Evolutionary conservation across 92 coral and sea anemone species (phyloP).

Genomic region (Meandrina meandrites): DNA sequence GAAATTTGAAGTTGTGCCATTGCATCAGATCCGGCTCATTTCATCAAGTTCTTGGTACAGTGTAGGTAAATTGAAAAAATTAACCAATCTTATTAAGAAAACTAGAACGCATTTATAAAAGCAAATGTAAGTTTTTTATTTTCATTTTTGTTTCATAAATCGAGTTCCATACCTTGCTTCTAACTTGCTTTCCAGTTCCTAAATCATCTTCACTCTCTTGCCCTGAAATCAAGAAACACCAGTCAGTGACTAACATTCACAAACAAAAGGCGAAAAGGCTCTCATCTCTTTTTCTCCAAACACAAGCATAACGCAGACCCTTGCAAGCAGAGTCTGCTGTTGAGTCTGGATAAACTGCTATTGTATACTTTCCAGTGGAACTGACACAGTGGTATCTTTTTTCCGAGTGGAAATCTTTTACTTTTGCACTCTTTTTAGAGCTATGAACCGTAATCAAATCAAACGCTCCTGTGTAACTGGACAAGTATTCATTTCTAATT

Average conservation of each 20-base stretch:
- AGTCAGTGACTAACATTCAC: not conserved
- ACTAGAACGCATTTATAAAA: not conserved
- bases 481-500: too few species aligned
- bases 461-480: too few species aligned
- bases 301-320: not conserved
- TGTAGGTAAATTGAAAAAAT: not conserved
- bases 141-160: not conserved
- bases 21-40: too few species aligned
- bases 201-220: slow-evolving; percentile 94
- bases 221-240: slow-evolving; percentile 52
- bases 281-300: not conserved
- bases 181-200: slow-evolving; percentile 96
- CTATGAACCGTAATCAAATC: too few species aligned
- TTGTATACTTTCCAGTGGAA: too few species aligned
- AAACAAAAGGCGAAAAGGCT: too few species aligned
- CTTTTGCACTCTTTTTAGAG: not conserved
- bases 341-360: not conserved
- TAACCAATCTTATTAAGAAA: not conserved
- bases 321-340: too few species aligned
- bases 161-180: slow-evolving; percentile 71
- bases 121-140: not conserved
- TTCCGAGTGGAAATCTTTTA: not conserved
- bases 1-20: too few species aligned
- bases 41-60: not conserved
- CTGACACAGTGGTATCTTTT: too few species aligned